Evolutionary conservation across 2,797 vertebrate species (phyloP), one percentile per base, ranked within the genome.

Genomic region (Phylloscopus collybita): DNA sequence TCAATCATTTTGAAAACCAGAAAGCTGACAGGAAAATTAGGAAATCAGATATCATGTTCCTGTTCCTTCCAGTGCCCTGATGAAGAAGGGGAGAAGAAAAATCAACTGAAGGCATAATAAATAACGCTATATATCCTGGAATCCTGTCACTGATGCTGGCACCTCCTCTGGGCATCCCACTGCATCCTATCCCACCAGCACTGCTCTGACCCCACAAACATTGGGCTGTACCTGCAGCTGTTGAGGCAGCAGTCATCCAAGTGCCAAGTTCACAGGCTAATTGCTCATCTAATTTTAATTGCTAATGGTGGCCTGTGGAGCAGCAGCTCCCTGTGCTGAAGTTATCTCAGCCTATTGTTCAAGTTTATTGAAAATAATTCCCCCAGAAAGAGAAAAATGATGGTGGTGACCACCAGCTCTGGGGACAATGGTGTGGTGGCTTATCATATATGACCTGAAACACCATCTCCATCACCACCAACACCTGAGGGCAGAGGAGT

Each of bases 1-100:
- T 94, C 95, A 93, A 96, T 96, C 67, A 92, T 95, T 97, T 80
- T 96, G 88, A 93, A 95, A 95, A 92, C 89, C 88, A 83, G 96
- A 84, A 94, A 91, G 91, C 67, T 93, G 96, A 93, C 95, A 90
- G 92, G 95, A 94, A 95, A 96, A 96, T 95, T 94, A 95, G 91
- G 79, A 91, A 96, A 97, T 88, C 89, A 94, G 95, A 93, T 92
- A 91, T 66, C 70, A 32, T 89, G 72, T 80, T 93, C 92, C 72
- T 82, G 36, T 86, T 92, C 81, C 81, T 87, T 78, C 92, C 72
- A 50, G 50, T 66, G 61, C 66, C 71, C 81, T 54, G 57, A 89
- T 56, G 61, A 93, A 78, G 73, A 79, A 80, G 32, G 9, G 26
- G 29, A 80, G 75, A 91, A 80, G 79, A 86, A 67, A 78, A 91